A percentile compares a stretch with the other conserved stretches of the same genome.
Evolutionary conservation across 1,140 invertebrate genomes (phyloP).

Genomic region (Agraylea sexmaculata): DNA sequence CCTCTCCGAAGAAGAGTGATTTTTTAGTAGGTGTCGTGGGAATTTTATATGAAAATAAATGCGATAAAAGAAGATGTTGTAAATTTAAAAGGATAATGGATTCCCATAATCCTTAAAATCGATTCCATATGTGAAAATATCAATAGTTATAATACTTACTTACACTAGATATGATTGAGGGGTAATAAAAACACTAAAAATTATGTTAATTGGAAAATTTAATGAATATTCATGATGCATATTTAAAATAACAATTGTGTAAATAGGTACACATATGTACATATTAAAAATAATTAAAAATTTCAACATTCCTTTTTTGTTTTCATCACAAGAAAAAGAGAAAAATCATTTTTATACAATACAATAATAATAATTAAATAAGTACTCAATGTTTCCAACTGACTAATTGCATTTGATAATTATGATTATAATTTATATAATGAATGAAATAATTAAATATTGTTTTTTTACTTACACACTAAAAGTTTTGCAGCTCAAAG

Average conservation of each 20-base stretch:
- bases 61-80: background rate
- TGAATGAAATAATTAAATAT: background rate
- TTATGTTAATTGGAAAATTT: conserved; percentile 22
- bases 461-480: background rate
- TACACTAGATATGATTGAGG: background rate
- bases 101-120: background rate
- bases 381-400: too few species aligned
- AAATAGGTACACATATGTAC: conserved; percentile 17
- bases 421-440: background rate
- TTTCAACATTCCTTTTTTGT: conserved; percentile 3
- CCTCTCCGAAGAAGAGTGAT: background rate
- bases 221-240: conserved; percentile 22
- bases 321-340: background rate
- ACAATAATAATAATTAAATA: conserved; percentile 12
- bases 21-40: too few species aligned
- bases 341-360: conserved; percentile 13
- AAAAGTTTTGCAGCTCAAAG: conserved; percentile 9
- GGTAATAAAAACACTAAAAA: conserved; percentile 15
- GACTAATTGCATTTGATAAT: background rate
- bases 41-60: conserved; percentile 4
- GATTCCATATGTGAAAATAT: background rate
- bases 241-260: conserved; percentile 20
- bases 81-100: background rate
- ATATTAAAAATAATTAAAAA: conserved; percentile 9
- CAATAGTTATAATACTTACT: background rate